These are phyloP conservation scores for Cariama cristata DNA, from an alignment of 2,113 vertebrate species.

Conservation along the genomic window DNA sequence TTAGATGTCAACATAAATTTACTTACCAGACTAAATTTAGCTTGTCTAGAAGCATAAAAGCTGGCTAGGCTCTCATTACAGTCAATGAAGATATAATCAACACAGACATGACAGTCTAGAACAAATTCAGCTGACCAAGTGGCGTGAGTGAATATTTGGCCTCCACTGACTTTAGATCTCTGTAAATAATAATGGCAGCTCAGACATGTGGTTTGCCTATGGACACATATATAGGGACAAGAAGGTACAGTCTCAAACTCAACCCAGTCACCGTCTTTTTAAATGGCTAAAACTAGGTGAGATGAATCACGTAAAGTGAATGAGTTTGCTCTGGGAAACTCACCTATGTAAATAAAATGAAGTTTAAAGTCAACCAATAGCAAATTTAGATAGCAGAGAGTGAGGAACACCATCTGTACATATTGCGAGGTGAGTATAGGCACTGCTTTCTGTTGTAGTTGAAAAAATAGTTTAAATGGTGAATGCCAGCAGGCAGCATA, in stretches of 20 bases:
- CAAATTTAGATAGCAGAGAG: not conserved
- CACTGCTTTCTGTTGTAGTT: not conserved
- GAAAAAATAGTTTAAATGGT: not conserved
- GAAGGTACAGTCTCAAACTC: not conserved
- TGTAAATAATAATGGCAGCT: not conserved
- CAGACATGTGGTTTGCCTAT: not conserved
- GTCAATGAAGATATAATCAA: not conserved
- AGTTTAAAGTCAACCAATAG: not conserved
- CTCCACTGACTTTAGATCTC: not conserved
- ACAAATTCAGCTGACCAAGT: not conserved
- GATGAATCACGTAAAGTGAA: not conserved
- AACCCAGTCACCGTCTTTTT: not conserved
- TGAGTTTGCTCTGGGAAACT: not conserved
- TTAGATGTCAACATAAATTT: not conserved
- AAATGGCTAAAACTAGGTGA: not conserved
- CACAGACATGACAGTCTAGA: not conserved
- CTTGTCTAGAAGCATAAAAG: not conserved
- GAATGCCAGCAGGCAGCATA: not conserved
- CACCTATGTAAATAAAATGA: not conserved
- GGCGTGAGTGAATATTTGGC: not conserved
- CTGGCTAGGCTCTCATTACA: not conserved
- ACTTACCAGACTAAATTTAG: not conserved
- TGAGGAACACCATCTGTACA: not conserved
- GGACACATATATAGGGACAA: not conserved
- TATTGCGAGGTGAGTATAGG: rapidly evolving